phyloP scores from a whole-genome alignment of 2,113 vertebrate species.

The Morone saxatilis region DNA sequence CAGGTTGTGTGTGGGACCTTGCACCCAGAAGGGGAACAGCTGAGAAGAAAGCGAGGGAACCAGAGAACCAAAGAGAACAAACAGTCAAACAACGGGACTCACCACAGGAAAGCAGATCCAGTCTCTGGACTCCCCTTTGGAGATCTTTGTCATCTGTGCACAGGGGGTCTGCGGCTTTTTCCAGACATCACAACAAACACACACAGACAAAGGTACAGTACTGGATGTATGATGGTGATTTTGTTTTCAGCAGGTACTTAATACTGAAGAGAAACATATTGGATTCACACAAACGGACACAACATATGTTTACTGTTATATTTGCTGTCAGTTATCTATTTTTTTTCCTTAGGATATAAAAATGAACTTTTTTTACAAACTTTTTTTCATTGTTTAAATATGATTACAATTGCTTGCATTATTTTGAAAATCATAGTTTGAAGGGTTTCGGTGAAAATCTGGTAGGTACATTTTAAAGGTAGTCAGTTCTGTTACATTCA shows the following conservation, averaged over 20 bases:
- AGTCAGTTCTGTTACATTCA: not conserved
- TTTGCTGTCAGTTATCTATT: not conserved
- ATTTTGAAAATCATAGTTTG: not conserved
- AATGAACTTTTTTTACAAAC: too few species aligned
- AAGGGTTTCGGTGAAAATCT: not conserved
- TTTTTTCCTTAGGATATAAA: too few species aligned
- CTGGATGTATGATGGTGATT: not conserved
- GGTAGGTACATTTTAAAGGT: not conserved
- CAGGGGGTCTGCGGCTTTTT: constrained; percentile 68
- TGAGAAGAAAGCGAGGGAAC: constrained; percentile 18
- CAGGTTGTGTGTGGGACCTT: constrained; percentile 52
- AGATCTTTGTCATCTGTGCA: constrained; percentile 67
- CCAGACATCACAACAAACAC: constrained; percentile 42
- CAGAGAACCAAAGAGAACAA: constrained; percentile 23
- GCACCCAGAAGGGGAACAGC: constrained; percentile 35
- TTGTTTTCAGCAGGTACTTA: not conserved
- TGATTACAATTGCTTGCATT: not conserved
- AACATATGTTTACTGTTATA: not conserved
- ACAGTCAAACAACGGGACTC: constrained; percentile 57
- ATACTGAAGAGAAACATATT: not conserved
- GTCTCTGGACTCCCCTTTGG: constrained; percentile 47
- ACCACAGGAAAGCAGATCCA: constrained; percentile 50
- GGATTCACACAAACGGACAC: not conserved
- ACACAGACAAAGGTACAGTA: constrained; percentile 47
- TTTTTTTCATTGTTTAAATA: not conserved